Conservation (phyloP, 2,113 vertebrate species). For the Athene noctua region DNA sequence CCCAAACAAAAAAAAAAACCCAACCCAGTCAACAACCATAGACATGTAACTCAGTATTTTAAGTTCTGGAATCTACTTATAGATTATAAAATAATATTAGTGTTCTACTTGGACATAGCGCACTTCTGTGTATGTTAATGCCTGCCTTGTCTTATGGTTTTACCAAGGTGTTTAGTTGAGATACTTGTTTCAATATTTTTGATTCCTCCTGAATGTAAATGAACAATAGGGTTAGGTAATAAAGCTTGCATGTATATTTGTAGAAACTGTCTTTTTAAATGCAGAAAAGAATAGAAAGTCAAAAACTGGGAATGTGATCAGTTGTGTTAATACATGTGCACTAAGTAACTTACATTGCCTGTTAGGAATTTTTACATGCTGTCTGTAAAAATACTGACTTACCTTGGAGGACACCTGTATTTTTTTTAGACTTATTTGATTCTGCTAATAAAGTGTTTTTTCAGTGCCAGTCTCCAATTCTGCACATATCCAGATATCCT, state of each 20-base stretch:
- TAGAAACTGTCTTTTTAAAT: background rate
- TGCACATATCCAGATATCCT: background rate
- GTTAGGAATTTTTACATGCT: background rate
- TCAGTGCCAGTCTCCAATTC: background rate
- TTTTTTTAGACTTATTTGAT: background rate
- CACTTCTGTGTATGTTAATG: background rate
- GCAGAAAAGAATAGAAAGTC: background rate
- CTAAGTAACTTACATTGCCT: background rate
- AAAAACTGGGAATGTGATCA: background rate
- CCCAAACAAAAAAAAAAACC: background rate
- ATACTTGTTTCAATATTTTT: background rate
- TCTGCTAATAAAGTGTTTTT: background rate
- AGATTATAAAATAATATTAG: background rate
- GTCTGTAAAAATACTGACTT: background rate
- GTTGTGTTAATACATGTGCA: background rate
- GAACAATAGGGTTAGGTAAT: background rate
- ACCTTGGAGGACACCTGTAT: background rate
- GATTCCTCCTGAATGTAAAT: background rate
- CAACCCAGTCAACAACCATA: background rate
- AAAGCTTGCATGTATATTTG: background rate
- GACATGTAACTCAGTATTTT: background rate
- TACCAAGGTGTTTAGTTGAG: background rate
- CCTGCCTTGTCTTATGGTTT: background rate
- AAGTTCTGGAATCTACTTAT: background rate
- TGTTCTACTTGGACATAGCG: background rate